Base-by-base conservation (phyloP, 2,113 vertebrate genomes). In the Arvicanthis niloticus region DNA sequence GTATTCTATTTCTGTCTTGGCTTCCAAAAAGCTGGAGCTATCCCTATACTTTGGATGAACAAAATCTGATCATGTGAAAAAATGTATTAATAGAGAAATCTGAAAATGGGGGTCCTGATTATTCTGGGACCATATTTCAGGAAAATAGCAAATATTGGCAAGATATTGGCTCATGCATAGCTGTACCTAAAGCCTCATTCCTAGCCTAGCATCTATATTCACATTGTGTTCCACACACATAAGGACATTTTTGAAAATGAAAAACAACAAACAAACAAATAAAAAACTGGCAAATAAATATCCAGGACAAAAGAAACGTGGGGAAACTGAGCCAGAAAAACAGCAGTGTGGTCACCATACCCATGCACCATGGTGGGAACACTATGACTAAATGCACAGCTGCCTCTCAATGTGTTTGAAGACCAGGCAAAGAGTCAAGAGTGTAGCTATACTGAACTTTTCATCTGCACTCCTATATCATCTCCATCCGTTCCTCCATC, bases 71-170 rank as follows among this genome's bases (percentile, higher is more conserved):
- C 42, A 88, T 94, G 45, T 84, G 4, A 16, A 16, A 16, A 85
- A 88, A 4, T 26, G 34, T 31, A 93, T 68, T 89, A 1, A 86
- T 82, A 19, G 7, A 72, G n/a, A 91, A 37, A 12, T 34, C 31
- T n/a, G 60, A 62, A 2, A 34, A 29, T 6, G 15, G 2, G 24
- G 19, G 24, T n/a, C 78, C 10, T 62, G 1, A 40, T 29, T 37
- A n/a, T 60, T 5, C 80, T 91, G 15, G 7, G 26, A 17, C 24
- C 26, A 34, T 45, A 68, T 75, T 75, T 95, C 81, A 90, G n/a
- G 53, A 87, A 97, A 93, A 56, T 34, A 87, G 60, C 37, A 77
- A 95, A 90, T 31, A 67, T 67, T 67, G 62, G 26, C 26, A 67
- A 67, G 9, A 9, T 75, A 26, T 3, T 62, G 11, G 29, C 24